Conservation (phyloP, 2,797 vertebrate species). For the Enteromius paludinosus region DNA sequence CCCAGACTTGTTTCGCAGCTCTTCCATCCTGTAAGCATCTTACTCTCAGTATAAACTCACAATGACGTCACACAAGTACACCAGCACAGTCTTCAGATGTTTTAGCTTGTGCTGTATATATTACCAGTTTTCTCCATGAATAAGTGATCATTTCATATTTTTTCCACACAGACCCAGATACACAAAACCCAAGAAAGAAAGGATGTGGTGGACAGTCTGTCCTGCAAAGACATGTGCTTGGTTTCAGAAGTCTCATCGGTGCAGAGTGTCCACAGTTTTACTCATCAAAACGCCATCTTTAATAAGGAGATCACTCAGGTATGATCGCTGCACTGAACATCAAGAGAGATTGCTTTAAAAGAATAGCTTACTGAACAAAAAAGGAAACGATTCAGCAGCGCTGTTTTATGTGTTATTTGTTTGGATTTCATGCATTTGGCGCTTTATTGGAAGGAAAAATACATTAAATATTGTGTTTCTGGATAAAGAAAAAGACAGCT, state of each 20-base stretch:
- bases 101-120: not conserved
- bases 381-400: not conserved
- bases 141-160: slow-evolving; percentile 7
- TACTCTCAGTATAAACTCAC: not conserved
- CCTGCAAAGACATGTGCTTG: slow-evolving; percentile 42
- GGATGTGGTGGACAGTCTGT: slow-evolving; percentile 62
- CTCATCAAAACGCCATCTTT: slow-evolving; percentile 75
- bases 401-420: not conserved
- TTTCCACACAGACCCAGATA: slow-evolving; percentile 62
- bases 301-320: slow-evolving; percentile 79
- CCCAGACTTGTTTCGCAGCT: slow-evolving; percentile 20
- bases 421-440: slow-evolving; percentile 3
- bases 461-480: not conserved
- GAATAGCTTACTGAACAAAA: not conserved
- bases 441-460: not conserved
- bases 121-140: not conserved
- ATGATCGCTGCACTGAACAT: slow-evolving; percentile 37
- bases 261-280: slow-evolving; percentile 69
- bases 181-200: slow-evolving; percentile 54
- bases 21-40: slow-evolving; percentile 31
- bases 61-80: not conserved
- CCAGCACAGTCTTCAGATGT: not conserved
- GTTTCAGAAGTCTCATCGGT: slow-evolving; percentile 48
- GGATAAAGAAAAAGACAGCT: not conserved
- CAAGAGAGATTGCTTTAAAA: not conserved